Evolutionary conservation across 2,888 invertebrate genomes (phyloP).

Genomic region (Torymus aiolomorphi): DNA sequence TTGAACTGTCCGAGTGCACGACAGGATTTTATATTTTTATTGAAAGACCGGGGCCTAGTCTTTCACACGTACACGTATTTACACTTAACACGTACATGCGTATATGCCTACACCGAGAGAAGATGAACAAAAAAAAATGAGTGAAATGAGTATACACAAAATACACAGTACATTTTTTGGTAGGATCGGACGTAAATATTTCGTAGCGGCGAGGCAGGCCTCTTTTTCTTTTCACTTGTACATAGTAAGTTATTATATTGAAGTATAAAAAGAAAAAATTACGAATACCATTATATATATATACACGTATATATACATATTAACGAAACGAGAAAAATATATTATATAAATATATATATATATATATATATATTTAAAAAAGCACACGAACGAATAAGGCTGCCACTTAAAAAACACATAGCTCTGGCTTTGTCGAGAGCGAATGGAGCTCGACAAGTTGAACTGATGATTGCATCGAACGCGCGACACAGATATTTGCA

Average conservation of each 20-base stretch:
- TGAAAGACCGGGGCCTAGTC: constrained; percentile 58
- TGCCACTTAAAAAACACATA: constrained; percentile 46
- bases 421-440: constrained; percentile 44
- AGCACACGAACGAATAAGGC: constrained; percentile 49
- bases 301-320: constrained; percentile 46
- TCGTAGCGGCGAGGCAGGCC: constrained; percentile 51
- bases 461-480: constrained; percentile 48
- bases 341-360: constrained; percentile 32
- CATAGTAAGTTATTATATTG: constrained; percentile 57
- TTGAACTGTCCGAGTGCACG: constrained; percentile 48
- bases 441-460: constrained; percentile 47
- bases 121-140: too few relatives aligned
- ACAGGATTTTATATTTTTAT: constrained; percentile 59
- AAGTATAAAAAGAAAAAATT: constrained; percentile 43
- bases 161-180: constrained; percentile 31
- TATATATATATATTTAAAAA: constrained; percentile 33
- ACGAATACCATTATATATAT: constrained; percentile 29
- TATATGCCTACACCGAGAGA: constrained; percentile 4
- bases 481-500: constrained; percentile 50
- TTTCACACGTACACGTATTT: constrained; percentile 42
- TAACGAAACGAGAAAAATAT: constrained; percentile 30
- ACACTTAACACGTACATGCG: constrained; percentile 6
- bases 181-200: constrained; percentile 40
- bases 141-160: constrained; percentile 3
- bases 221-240: constrained; percentile 58